Percentiles rank a stretch among this genome's conserved stretches.
phyloP scores from a whole-genome alignment of 2,113 vertebrate species.

The Labeo catla region DNA sequence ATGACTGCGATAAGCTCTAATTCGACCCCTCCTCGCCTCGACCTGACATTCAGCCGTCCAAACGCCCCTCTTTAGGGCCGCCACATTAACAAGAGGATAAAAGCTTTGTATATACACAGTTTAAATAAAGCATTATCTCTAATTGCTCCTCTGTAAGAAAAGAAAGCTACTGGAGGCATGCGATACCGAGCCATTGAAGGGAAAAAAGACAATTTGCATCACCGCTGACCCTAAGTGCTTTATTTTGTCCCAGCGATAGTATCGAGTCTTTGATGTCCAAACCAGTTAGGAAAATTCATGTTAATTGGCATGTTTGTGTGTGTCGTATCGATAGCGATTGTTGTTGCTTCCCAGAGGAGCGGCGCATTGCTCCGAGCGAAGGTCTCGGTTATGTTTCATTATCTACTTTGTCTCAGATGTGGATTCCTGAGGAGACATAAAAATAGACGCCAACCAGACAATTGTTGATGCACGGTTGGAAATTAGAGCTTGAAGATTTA shows the following conservation, averaged over 20 bases:
- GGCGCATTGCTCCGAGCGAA: neutral
- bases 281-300: constrained; percentile 79
- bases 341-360: constrained; percentile 60
- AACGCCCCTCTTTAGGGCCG: constrained; percentile 73
- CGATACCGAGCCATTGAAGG: constrained; percentile 68
- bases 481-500: neutral
- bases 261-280: constrained; percentile 79
- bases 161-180: constrained; percentile 76
- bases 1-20: constrained; percentile 71
- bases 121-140: constrained; percentile 81
- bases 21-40: constrained; percentile 48
- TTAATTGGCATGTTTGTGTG: constrained; percentile 82
- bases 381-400: neutral
- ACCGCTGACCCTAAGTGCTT: constrained; percentile 77
- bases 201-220: constrained; percentile 73
- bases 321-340: constrained; percentile 68
- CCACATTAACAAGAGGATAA: constrained; percentile 77
- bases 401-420: neutral
- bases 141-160: constrained; percentile 79
- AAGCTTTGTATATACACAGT: constrained; percentile 81
- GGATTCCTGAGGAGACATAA: constrained; percentile 78
- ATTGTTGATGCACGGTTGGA: neutral
- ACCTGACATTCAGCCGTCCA: constrained; percentile 67
- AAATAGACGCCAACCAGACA: neutral
- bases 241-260: constrained; percentile 73